Conservation (phyloP, 1,140 invertebrate species). For the Drosophila navojoa region DNA sequence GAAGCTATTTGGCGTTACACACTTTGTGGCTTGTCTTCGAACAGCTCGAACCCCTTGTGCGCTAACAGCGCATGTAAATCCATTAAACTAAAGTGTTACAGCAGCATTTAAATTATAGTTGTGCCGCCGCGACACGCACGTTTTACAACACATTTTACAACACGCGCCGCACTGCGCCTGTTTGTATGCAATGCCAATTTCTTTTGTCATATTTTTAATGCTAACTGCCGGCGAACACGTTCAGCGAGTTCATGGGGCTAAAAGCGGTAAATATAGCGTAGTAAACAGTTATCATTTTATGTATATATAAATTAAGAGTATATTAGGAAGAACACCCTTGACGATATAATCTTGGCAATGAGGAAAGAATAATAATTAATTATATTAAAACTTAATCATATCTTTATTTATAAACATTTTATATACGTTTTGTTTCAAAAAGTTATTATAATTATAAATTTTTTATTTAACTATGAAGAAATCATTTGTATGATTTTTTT, state of each 20-base stretch:
- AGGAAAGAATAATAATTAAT: too few species aligned
- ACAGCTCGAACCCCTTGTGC: conserved; percentile 15
- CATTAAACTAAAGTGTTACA: conserved; percentile 63
- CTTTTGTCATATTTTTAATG: background rate
- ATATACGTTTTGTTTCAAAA: too few species aligned
- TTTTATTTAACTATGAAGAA: too few species aligned
- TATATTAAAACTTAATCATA: too few species aligned
- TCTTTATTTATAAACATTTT: too few species aligned
- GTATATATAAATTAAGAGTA: background rate
- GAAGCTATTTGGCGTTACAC: conserved; percentile 46
- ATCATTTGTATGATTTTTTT: too few species aligned
- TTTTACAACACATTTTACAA: conserved; percentile 22
- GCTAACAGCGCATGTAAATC: conserved; percentile 28
- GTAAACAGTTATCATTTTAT: too few species aligned
- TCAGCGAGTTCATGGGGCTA: background rate
- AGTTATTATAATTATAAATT: too few species aligned
- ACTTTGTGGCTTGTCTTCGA: conserved; percentile 41
- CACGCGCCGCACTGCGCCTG: conserved; percentile 26
- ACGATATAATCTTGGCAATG: too few species aligned
- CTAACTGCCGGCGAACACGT: background rate
- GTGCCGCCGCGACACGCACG: conserved; percentile 16
- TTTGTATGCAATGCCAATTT: conserved; percentile 22
- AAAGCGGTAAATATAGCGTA: too few species aligned
- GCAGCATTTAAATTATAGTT: conserved; percentile 58
- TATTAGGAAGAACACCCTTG: too few species aligned